A percentile compares a stretch with the other conserved stretches of the same genome.
phyloP scores from a whole-genome alignment of 2,797 vertebrate genomes.

The Anguilla pacifica region DNA sequence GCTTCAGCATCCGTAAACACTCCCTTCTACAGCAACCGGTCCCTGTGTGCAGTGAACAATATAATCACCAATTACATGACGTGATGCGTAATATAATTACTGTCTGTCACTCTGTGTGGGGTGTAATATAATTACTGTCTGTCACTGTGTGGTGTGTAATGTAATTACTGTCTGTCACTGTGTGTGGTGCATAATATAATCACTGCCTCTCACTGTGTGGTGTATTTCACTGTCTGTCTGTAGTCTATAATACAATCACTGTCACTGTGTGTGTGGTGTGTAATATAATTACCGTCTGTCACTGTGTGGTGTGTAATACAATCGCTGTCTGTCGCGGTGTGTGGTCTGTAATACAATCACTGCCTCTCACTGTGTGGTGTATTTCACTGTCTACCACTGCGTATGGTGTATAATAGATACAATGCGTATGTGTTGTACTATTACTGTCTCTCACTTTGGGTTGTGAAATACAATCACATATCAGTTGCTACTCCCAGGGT shows the following conservation, averaged over 20 bases:
- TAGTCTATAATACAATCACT: background rate
- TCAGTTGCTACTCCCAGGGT: too few species aligned
- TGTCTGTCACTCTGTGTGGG: background rate
- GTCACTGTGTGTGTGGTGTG: background rate
- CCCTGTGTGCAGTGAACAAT: background rate
- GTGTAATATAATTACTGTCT: background rate
- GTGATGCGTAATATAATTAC: background rate
- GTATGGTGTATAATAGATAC: too few species aligned
- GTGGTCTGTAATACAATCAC: background rate
- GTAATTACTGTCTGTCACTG: background rate
- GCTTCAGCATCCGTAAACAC: background rate
- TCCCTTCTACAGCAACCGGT: background rate
- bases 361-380: background rate
- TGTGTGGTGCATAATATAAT: background rate
- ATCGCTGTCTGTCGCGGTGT: background rate
- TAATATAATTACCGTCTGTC: background rate
- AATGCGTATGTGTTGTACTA: too few species aligned
- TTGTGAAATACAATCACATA: too few species aligned
- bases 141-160: background rate
- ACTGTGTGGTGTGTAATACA: background rate
- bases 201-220: background rate
- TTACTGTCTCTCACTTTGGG: too few species aligned
- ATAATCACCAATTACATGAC: background rate
- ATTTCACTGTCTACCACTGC: too few species aligned
- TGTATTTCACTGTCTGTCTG: background rate